These are phyloP conservation scores for Pygoscelis adeliae DNA, from an alignment of 2,113 vertebrate genomes.

Conservation along the genomic window DNA sequence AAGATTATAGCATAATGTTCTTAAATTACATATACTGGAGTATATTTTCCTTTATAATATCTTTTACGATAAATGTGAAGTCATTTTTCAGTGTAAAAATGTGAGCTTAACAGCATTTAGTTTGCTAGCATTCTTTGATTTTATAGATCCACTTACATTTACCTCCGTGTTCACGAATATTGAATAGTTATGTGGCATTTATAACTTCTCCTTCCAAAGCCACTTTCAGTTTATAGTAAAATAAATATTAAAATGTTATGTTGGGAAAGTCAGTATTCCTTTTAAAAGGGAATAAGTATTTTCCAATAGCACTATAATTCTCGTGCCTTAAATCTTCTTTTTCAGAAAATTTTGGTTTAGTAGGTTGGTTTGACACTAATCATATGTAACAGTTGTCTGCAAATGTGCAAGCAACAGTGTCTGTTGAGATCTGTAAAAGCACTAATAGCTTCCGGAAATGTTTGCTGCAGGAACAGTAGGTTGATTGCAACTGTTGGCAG, in stretches of 20 bases:
- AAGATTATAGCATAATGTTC: background rate
- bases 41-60: slow-evolving; percentile 13
- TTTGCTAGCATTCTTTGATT: background rate
- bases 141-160: background rate
- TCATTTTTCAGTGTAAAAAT: background rate
- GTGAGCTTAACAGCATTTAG: background rate
- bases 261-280: background rate
- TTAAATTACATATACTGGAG: background rate
- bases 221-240: background rate
- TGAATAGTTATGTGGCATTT: background rate
- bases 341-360: background rate
- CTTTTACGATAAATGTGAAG: background rate
- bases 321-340: background rate
- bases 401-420: slow-evolving; percentile 48
- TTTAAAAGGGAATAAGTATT: background rate
- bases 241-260: background rate
- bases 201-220: background rate
- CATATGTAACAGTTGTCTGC: slow-evolving; percentile 11
- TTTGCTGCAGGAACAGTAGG: slow-evolving; percentile 17
- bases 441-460: slow-evolving; percentile 2
- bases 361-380: slow-evolving; percentile 13
- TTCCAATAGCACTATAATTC: background rate
- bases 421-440: slow-evolving; percentile 21
- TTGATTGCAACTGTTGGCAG: slow-evolving; percentile 11
- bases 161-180: background rate